Percentiles rank a stretch among this genome's conserved stretches.
These are phyloP conservation scores for Gopherus evgoodei DNA, from an alignment of 2,113 vertebrate species.

Conservation along the genomic window DNA sequence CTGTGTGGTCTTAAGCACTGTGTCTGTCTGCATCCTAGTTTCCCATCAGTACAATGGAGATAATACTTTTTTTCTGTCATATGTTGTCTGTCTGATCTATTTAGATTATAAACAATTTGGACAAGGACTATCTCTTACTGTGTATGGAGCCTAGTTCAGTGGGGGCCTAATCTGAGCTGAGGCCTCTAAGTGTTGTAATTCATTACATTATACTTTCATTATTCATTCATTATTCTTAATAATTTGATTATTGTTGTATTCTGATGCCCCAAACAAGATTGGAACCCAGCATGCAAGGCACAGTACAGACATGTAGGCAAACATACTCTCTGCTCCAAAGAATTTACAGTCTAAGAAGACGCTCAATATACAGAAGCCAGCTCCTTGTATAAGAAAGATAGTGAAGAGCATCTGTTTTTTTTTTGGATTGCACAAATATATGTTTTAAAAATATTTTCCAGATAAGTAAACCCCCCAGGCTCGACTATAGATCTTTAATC, in stretches of 20 bases:
- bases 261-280: background rate
- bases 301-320: background rate
- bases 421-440: constrained; percentile 53
- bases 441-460: constrained; percentile 47
- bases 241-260: background rate
- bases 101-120: background rate
- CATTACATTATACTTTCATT: background rate
- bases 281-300: fast-evolving
- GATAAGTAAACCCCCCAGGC: constrained; percentile 20
- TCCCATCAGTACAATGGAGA: background rate
- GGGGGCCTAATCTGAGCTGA: background rate
- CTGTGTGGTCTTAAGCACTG: background rate
- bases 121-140: background rate
- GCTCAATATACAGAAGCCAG: background rate
- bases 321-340: background rate
- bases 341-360: background rate
- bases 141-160: background rate
- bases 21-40: background rate
- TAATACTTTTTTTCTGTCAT: background rate
- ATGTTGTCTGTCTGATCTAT: background rate
- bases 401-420: constrained; percentile 59
- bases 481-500: constrained; percentile 36
- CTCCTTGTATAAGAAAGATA: background rate
- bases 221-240: background rate
- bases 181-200: background rate